Conservation (phyloP, 2,888 invertebrate species). For the Nomada ruficornis region DNA sequence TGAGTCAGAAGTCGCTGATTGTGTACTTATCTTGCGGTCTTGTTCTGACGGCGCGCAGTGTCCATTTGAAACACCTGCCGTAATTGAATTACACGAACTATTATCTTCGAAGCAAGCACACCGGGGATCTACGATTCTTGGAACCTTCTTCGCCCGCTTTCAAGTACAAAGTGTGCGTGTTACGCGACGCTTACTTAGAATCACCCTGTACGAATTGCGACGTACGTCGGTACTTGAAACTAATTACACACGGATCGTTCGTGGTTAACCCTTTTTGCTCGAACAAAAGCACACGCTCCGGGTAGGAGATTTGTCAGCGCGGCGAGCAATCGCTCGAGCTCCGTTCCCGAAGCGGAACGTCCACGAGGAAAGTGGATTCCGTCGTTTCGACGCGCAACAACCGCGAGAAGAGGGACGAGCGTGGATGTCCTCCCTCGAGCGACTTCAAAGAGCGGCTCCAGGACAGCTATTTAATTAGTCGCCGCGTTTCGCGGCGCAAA, state of each 20-base stretch:
- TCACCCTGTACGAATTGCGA: background rate
- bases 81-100: too few species aligned
- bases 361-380: background rate
- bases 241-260: background rate
- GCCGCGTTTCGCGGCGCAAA: background rate
- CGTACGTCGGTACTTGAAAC: background rate
- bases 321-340: background rate
- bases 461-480: background rate
- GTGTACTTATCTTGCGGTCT: too few species aligned
- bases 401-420: background rate
- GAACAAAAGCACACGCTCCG: background rate
- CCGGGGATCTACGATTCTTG: too few species aligned
- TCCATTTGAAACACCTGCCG: too few species aligned
- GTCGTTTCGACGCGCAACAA: slow-evolving; percentile 12
- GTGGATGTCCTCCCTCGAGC: background rate
- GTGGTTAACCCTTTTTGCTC: background rate
- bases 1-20: too few species aligned
- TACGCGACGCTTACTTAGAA: too few species aligned
- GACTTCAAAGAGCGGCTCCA: background rate
- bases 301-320: slow-evolving; percentile 9
- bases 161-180: too few species aligned
- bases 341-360: background rate
- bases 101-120: too few species aligned
- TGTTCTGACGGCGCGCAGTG: too few species aligned
- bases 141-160: too few species aligned